Evolutionary conservation across 2,797 vertebrate genomes (phyloP), one percentile per base, ranked within the genome.

Genomic region (Enteromius thamalakanensis): DNA sequence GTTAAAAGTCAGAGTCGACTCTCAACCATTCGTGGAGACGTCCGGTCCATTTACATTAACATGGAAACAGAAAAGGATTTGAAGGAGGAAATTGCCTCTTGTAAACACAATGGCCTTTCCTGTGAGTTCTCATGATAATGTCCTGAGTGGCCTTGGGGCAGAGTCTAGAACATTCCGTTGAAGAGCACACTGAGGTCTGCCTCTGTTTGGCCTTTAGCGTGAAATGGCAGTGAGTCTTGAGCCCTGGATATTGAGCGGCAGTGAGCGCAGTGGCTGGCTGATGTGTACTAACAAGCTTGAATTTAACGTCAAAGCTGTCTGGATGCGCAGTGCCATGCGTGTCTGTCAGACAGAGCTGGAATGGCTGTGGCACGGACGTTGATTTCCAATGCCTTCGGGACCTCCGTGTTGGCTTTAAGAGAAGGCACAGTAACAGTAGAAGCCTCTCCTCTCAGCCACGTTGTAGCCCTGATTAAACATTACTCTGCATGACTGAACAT

Each of bases 381-480:
- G 90, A 90, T 91, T 90, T 84, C 85, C 91, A 92, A 85, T 89
- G 89, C 90, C 93, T 90, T 79, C 86, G 80, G 93, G 92, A 92
- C 83, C 26, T 84, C 85, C 86, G 81, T 34, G 19, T 69, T 76
- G 90, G 40, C 67, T 76, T 64, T 40, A 47, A 34, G 62, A 71
- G 53, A 49, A 79, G 65, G 67, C 77, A 62, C 64, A 62, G 68
- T 26, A 82, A 71, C 45, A 69, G 40, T 51, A 53, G 71, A 83
- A 81, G 19, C 14, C 2, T 49, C 75, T 40, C 64, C 32, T 15
- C 29, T 85, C 86, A 84, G 90, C 81, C 83, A 83, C 85, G 83
- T 85, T 76, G 77, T 85, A 90, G 87, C 86, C 89, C 87, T 85
- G 89, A 90, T 92, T 88, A 91, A 91, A 90, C 90, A 88, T 91